Evolutionary conservation across 2,797 vertebrate species (phyloP), one percentile per base, ranked within the genome.

Genomic region (Cuculus canorus): DNA sequence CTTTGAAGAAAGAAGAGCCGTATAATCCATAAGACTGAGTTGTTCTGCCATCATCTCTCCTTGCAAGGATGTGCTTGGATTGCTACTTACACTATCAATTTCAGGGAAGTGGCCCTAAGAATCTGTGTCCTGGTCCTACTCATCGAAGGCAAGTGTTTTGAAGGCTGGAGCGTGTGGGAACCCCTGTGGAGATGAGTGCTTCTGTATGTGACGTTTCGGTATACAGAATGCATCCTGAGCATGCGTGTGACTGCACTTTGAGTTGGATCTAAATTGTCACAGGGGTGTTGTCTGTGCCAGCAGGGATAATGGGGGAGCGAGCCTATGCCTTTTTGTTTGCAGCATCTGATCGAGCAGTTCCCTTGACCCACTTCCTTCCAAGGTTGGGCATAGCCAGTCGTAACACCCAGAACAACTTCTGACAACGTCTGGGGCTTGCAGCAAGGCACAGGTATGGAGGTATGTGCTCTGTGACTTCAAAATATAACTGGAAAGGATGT

Each of bases 401-500:
- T 13, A 88, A 41, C 68, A 50, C 47, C 81, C 81, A 72, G 81
- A 87, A 60, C 91, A 90, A 69, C 81, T 76, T 57, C 65, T 86
- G 41, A 33, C 48, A 33, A 37, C 1, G n/a, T n/a, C 7, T 68
- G 68, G 87, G 86, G 77, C 90, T 85, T 28, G 35, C 79, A 94
- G 79, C 39, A 59, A 65, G 91, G 94, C 81, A 70, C 88, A 64
- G 77, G 57, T 24, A 47, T 65, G 86, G 78, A 93, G 86, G 45
- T 39, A 23, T 0, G 11, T 72, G 66, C 79, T 96, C 92, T 86
- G 77, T 73, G 84, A 70, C 91, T 96, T 93, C 93, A 45, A 24
- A 50, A 6, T n/a, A 6, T 52, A 94, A 95, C 94, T 94, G 94
- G 96, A 96, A 96, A 54, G 81, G 76, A 73, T 8, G 52, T 92